A percentile compares a stretch with the other conserved stretches of the same genome.
Conservation (phyloP, 2,797 vertebrate genomes). For the Pseudopleuronectes americanus region DNA sequence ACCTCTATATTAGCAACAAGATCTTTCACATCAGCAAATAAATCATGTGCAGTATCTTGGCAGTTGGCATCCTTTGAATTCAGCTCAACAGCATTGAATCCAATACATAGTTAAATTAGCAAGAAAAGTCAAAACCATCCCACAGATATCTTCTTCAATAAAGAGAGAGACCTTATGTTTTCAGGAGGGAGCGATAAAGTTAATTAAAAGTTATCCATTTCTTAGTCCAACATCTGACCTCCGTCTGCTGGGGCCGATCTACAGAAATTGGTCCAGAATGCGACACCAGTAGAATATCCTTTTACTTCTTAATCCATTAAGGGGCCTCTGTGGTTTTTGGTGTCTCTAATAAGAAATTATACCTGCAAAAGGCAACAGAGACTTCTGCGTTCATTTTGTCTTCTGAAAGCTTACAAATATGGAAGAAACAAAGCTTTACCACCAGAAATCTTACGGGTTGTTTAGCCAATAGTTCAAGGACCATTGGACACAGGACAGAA, state of each 20-base stretch:
- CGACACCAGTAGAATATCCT: constrained; percentile 64
- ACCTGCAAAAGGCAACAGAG: constrained; percentile 35
- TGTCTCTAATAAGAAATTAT: constrained; percentile 60
- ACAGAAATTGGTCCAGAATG: constrained; percentile 50
- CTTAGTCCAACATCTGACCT: constrained; percentile 59
- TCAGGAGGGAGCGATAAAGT: constrained; percentile 54
- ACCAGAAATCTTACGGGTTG: too few relatives aligned
- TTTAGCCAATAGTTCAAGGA: too few relatives aligned
- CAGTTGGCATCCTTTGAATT: constrained; percentile 37
- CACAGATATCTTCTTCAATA: constrained; percentile 57
- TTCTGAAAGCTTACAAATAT: too few relatives aligned
- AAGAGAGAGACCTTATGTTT: constrained; percentile 56
- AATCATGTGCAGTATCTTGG: constrained; percentile 29
- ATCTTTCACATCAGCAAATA: not conserved
- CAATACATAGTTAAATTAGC: constrained; percentile 17
- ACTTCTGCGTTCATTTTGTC: too few relatives aligned
- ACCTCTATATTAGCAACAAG: constrained; percentile 42
- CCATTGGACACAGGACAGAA: too few relatives aligned
- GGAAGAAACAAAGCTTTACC: too few relatives aligned
- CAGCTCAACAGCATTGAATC: constrained; percentile 25
- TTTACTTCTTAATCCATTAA: constrained; percentile 74
- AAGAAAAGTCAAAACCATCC: constrained; percentile 47
- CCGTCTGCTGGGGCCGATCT: constrained; percentile 63
- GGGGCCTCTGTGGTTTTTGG: constrained; percentile 46
- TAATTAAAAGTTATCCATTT: constrained; percentile 73